phyloP scores from a whole-genome alignment of 23 tunicate species.

The Phallusia fumigata region DNA sequence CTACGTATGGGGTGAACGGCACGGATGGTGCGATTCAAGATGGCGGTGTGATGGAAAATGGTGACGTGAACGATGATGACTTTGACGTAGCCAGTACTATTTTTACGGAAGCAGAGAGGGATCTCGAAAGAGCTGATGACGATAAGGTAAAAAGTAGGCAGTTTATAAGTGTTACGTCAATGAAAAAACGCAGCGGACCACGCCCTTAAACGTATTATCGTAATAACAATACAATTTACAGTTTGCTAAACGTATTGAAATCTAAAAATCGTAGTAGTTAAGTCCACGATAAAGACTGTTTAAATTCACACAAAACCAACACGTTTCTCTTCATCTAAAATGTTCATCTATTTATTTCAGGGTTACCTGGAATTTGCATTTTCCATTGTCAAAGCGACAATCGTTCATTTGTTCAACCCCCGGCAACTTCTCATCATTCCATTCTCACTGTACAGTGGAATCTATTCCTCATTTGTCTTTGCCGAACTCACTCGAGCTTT shows the following conservation, averaged over 20 bases:
- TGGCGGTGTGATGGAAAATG: neutral
- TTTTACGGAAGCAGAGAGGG: neutral
- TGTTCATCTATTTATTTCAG: neutral
- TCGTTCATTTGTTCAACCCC: conserved; percentile 38
- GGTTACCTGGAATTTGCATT: neutral
- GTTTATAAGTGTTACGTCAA: no score
- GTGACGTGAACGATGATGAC: neutral
- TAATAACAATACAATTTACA: no score
- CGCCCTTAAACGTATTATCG: no score
- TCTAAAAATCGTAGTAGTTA: no score
- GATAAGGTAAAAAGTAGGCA: neutral
- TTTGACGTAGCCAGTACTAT: neutral
- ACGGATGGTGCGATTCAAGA: neutral
- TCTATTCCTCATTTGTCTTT: conserved; percentile 35
- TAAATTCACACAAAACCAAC: no score
- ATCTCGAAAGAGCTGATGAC: neutral
- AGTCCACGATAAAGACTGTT: no score
- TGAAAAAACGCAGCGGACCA: no score
- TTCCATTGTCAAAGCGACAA: conserved; percentile 21
- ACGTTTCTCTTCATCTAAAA: no score
- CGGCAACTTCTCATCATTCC: conserved; percentile 51
- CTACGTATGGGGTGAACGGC: no score
- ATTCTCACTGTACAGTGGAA: conserved; percentile 48
- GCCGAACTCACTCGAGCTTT: conserved; percentile 64
- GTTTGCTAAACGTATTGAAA: no score